Conservation (phyloP, 1,140 invertebrate species). For the Drosophila sturtevanti region DNA sequence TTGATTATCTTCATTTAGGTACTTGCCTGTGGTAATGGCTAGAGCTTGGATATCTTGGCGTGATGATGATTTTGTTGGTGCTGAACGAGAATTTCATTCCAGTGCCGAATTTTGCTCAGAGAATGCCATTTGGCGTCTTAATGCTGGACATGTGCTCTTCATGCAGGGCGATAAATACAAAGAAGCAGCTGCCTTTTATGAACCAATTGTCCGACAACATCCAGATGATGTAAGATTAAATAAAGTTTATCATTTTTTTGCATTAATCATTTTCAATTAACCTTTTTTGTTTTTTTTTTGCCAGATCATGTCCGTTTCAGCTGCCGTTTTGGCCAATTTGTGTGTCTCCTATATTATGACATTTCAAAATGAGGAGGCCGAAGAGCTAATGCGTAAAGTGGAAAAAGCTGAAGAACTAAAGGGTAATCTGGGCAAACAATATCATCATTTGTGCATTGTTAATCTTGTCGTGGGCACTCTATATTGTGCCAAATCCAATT, state of each 20-base stretch:
- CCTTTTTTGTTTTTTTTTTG: too few species aligned
- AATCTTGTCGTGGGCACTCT: constrained; percentile 99
- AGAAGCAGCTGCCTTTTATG: constrained; percentile 98
- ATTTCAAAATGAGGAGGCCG: constrained; percentile 99
- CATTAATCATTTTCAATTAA: too few species aligned
- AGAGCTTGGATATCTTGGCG: constrained; percentile 99
- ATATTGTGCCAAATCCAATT: constrained; percentile 99
- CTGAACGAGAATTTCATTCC: constrained; percentile 97
- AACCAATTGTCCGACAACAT: constrained; percentile 98
- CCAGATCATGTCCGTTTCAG: constrained; percentile 95
- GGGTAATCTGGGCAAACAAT: constrained; percentile 95
- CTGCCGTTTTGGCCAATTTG: constrained; percentile 98
- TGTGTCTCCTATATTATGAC: constrained; percentile 99
- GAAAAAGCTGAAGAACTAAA: constrained; percentile 98
- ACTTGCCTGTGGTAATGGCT: constrained; percentile 98
- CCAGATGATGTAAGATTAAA: constrained; percentile 91
- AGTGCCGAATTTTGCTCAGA: constrained; percentile 99
- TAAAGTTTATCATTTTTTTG: too few species aligned
- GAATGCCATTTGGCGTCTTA: constrained; percentile 96
- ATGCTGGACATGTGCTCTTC: constrained; percentile 99
- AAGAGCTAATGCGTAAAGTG: constrained; percentile 97
- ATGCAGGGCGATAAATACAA: constrained; percentile 99
- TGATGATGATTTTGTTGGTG: constrained; percentile 96
- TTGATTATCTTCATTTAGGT: constrained; percentile 83
- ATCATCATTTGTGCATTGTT: constrained; percentile 99